Evolutionary conservation across 35 echinoderm and acorn worm species (phyloP).

Genomic region (Apostichopus californicus): DNA sequence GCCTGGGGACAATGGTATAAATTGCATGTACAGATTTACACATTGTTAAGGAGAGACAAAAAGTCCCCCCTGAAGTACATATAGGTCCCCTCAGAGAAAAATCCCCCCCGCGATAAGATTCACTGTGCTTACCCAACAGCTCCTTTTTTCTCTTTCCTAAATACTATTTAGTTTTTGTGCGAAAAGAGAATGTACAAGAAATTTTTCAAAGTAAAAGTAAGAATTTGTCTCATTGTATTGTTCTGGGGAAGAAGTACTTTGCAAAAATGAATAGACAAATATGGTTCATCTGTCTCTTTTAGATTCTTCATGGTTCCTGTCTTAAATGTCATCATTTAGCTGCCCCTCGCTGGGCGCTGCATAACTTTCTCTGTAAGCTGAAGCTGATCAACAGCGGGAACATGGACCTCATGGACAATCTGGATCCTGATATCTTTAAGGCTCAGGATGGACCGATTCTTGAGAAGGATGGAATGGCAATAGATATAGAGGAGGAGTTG

Average conservation of each 20-base stretch:
- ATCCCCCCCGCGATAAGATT: too few relatives aligned
- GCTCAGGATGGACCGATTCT: neutral
- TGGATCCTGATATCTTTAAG: constrained; percentile 10
- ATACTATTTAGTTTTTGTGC: too few relatives aligned
- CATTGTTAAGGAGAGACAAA: too few relatives aligned
- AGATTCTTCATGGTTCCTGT: constrained; percentile 89
- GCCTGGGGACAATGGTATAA: too few relatives aligned
- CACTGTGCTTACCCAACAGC: too few relatives aligned
- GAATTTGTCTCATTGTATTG: too few relatives aligned
- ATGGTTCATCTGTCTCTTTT: neutral
- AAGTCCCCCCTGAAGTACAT: too few relatives aligned
- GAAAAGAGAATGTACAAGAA: too few relatives aligned
- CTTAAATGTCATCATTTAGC: constrained; percentile 82
- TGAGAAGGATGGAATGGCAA: neutral
- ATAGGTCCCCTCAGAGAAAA: too few relatives aligned
- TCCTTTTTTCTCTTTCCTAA: too few relatives aligned
- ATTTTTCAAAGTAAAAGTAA: too few relatives aligned
- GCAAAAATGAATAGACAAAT: neutral
- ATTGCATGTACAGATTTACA: too few relatives aligned
- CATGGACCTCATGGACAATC: constrained; percentile 39
- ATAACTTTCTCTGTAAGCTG: constrained; percentile 57
- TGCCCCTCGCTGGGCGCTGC: constrained; percentile 58
- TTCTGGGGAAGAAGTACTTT: neutral
- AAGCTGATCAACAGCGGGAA: constrained; percentile 71
- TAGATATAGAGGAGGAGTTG: neutral